phyloP scores from a whole-genome alignment of 2,888 invertebrate species.

The Frankliniella intonsa region DNA sequence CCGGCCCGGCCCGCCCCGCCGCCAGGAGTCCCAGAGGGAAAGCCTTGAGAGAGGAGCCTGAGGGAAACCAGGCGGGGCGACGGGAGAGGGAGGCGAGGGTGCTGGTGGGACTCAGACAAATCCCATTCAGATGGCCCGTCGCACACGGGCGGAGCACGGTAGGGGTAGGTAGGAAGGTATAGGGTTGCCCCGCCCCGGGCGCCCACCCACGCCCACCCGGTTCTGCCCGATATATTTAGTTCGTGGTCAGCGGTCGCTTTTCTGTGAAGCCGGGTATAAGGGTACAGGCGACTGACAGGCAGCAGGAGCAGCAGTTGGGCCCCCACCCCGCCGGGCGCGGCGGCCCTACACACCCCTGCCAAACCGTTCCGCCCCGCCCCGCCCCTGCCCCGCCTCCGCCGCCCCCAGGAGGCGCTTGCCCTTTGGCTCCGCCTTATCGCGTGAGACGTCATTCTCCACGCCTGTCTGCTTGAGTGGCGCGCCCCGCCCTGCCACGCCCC shows the following conservation, averaged over 20 bases:
- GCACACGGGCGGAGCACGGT: background rate
- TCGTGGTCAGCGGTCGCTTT: too few relatives aligned
- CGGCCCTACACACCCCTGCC: background rate
- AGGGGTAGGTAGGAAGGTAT: background rate
- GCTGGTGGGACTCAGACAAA: background rate
- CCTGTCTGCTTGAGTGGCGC: background rate
- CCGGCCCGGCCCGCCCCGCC: background rate
- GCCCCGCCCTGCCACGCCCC: background rate
- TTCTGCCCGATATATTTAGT: too few relatives aligned
- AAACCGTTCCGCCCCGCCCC: background rate
- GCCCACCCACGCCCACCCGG: too few relatives aligned
- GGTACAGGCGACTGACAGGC: too few relatives aligned
- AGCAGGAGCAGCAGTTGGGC: background rate
- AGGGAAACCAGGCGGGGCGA: background rate
- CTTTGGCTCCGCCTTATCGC: constrained; percentile 11
- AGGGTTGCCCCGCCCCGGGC: too few relatives aligned
- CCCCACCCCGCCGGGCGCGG: background rate
- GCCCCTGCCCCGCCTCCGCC: too few relatives aligned
- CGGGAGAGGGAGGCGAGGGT: background rate
- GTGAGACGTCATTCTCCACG: constrained; percentile 21
- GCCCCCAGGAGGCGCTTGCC: background rate
- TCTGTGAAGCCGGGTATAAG: too few relatives aligned
- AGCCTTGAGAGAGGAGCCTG: background rate
- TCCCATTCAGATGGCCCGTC: background rate
- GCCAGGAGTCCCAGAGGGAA: background rate